Evolutionary conservation across 2,113 vertebrate species (phyloP), one percentile per base, ranked within the genome.

Genomic region (Pheucticus melanocephalus): DNA sequence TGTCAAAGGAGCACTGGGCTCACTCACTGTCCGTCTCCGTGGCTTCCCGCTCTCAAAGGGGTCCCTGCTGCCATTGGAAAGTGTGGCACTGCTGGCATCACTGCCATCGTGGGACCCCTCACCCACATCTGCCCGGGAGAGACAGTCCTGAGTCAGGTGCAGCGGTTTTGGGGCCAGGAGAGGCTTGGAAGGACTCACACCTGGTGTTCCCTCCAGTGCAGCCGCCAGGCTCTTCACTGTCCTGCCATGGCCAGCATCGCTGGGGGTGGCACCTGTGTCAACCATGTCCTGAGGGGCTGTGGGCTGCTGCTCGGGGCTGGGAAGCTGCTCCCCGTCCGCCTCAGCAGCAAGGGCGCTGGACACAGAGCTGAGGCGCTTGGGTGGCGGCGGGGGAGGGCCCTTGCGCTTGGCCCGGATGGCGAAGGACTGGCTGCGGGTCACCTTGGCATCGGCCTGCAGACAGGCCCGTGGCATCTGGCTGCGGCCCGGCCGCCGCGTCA

Each of bases 371-470:
- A 98, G 98, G 82, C 98, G 98, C 81, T 98, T 98, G 50, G 98
- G 98, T 5, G 97, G 98, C 0, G 88, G 98, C 0, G 95, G 96
- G 0, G 97, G 98, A 16, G 97, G 98, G 1, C 98, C 98, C 15
- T 98, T 99, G 70, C 98, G 99, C 57, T 99, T 98, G 37, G 98
- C 98, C 3, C 98, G 98, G 53, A 98, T 97, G 65, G 98, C 98
- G 0, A 98, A 98, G 75, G 98, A 98, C 94, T 98, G 98, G 93
- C 98, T 98, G 35, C 98, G 98, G 35, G 94, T 97, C 65, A 98
- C 97, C 59, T 97, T 98, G 44, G 95, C 65, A 0, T 97, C 94
- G 0, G 88, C 33, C 64, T 97, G 95, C 7, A 91, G 92, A 13
- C 97, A 97, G 19, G 90, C 57, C 28, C 96, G 94, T 0, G 97